These are phyloP conservation scores for Aegotheles bennettii DNA, from an alignment of 2,113 vertebrate genomes.

Conservation along the genomic window DNA sequence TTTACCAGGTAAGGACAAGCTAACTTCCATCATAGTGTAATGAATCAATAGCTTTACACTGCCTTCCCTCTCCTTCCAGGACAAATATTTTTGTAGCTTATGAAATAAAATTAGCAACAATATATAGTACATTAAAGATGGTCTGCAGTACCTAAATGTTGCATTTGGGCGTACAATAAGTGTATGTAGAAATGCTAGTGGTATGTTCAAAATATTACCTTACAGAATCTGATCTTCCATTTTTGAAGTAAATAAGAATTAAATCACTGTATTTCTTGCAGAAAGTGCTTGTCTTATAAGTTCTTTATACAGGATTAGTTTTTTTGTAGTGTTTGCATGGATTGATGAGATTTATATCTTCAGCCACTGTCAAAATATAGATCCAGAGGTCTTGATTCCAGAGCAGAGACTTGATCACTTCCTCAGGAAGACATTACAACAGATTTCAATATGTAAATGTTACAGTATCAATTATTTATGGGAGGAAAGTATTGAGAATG, in stretches of 20 bases:
- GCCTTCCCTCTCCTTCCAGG: not conserved
- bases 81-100: not conserved
- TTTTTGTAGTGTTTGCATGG: not conserved
- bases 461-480: not conserved
- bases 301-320: not conserved
- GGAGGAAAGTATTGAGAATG: not conserved
- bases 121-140: not conserved
- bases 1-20: not conserved
- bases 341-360: not conserved
- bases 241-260: not conserved
- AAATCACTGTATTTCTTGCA: not conserved
- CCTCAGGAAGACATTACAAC: not conserved
- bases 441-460: not conserved
- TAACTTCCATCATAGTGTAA: not conserved
- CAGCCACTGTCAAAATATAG: not conserved
- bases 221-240: not conserved
- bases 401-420: not conserved
- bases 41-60: not conserved
- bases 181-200: not conserved
- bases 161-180: not conserved
- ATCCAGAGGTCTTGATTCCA: not conserved
- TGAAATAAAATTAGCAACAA: not conserved
- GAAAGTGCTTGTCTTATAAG: not conserved
- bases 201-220: not conserved
- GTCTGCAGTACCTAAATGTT: not conserved